phyloP scores from a whole-genome alignment of 2,797 vertebrate genomes.

The Astyanax mexicanus region DNA sequence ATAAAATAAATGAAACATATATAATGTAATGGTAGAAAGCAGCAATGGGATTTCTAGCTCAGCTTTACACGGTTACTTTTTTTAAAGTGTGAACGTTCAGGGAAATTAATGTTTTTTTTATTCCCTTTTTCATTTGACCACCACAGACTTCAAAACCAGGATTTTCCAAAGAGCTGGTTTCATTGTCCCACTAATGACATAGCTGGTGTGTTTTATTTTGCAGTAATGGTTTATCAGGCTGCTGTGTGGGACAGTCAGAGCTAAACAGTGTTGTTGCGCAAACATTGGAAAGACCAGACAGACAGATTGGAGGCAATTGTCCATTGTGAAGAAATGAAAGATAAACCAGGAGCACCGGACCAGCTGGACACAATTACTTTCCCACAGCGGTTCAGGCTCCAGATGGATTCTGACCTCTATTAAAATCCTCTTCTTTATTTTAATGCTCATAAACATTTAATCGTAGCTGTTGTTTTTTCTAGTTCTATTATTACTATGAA shows the following conservation, averaged over 20 bases:
- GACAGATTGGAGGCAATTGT: not conserved
- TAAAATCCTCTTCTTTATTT: not conserved
- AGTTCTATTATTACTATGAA: too few relatives aligned
- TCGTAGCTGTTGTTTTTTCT: too few relatives aligned
- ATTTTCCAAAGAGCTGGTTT: constrained; percentile 47
- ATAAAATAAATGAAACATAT: too few relatives aligned
- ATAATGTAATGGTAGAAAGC: not conserved
- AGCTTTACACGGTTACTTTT: not conserved
- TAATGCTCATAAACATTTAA: not conserved
- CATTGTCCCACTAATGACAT: constrained; percentile 59
- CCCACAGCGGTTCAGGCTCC: not conserved
- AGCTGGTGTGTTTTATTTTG: constrained; percentile 55
- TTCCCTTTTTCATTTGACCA: constrained; percentile 39
- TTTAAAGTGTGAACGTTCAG: not conserved
- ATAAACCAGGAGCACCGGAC: not conserved
- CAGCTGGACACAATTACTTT: not conserved
- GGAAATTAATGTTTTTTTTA: constrained; percentile 36
- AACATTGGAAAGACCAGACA: not conserved
- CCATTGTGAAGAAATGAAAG: not conserved
- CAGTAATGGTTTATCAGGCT: constrained; percentile 56
- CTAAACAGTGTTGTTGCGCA: not conserved
- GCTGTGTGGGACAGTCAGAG: constrained; percentile 25
- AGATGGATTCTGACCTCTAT: not conserved
- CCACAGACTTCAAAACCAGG: constrained; percentile 29
- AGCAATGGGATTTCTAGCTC: not conserved